Base-by-base conservation (phyloP, 1,140 invertebrate genomes). In the Ylistrum balloti region DNA sequence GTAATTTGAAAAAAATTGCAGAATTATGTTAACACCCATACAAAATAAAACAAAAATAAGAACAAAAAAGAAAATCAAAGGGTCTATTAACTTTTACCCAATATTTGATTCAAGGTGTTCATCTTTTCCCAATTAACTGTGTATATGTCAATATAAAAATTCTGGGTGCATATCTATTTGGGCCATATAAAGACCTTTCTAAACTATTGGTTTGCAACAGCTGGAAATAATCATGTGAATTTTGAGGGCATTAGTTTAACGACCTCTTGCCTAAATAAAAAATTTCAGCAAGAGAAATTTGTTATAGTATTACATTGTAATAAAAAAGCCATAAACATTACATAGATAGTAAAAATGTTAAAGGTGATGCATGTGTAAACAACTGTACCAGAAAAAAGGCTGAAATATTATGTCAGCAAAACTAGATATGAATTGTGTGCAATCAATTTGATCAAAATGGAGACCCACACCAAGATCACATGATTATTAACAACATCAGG, bases 81-180 rank as follows among this genome's bases (percentile, higher is more conserved):
- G n/a, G n/a, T n/a, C n/a, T n/a, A n/a, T n/a, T n/a, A n/a, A n/a
- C n/a, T n/a, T n/a, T n/a, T 45, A 17, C 41, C 41, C 41, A 9
- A 17, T 15, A 1, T 13, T 45, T 45, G 9, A 17, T 45, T 45
- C 0, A 74, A 74, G n/a, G 56, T 74, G 22, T 74, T 28, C 3
- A 74, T 28, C n/a, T 74, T 22, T 74, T 74, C n/a, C 28, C 22
- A 28, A 5, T n/a, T n/a, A n/a, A n/a, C n/a, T 74, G 5, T 74
- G n/a, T 28, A 56, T 11, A 11, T 74, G 56, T 0, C 13, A 11
- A 74, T 74, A 28, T 28, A 48, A 74, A 74, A 74, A 28, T 28
- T 74, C 56, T 74, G 56, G 56, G 56, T 74, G 56, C 56, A 74
- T 74, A 74, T 74, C 56, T 74, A 74, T n/a, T 74, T 22, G 56